A percentile compares a stretch with the other conserved stretches of the same genome.
phyloP scores from a whole-genome alignment of 2,888 invertebrate genomes.

The Pristionchus fissidentatus region DNA sequence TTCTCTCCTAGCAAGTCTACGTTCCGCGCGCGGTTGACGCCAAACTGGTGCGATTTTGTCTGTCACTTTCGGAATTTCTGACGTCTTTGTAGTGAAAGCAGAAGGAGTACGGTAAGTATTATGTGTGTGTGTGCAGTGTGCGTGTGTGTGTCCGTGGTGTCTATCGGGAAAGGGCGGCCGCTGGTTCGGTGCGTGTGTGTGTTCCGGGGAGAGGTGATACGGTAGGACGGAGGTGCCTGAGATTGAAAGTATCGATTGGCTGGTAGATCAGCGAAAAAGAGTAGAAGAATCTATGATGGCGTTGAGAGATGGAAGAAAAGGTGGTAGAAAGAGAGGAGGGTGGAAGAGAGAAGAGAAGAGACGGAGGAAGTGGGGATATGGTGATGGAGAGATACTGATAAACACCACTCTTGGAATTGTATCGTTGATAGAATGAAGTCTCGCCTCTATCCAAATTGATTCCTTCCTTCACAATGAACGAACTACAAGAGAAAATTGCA shows the following conservation, averaged over 20 bases:
- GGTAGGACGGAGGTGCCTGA: not conserved
- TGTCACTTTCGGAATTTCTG: not conserved
- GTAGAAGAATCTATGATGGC: not conserved
- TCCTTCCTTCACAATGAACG: not conserved
- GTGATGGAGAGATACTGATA: constrained; percentile 35
- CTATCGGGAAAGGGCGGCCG: not conserved
- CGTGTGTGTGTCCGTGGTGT: not conserved
- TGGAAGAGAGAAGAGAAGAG: not conserved
- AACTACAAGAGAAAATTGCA: constrained; percentile 20
- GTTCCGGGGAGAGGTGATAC: not conserved
- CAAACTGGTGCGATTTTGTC: not conserved
- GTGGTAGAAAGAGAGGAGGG: constrained; percentile 2
- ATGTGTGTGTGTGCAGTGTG: not conserved
- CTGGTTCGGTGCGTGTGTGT: constrained; percentile 14
- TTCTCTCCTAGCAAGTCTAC: not conserved
- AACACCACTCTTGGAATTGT: constrained; percentile 28
- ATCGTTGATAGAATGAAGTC: constrained; percentile 15
- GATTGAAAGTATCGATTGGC: constrained; percentile 12
- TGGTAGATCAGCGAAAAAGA: not conserved
- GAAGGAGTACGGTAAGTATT: constrained; percentile 37
- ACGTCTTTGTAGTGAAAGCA: too few relatives aligned
- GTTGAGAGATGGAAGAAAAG: not conserved
- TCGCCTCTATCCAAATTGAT: constrained; percentile 8
- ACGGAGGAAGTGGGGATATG: not conserved
- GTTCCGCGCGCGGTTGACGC: not conserved